Evolutionary conservation across 2,113 vertebrate species (phyloP).

Genomic region (Lichenostomus cassidix): DNA sequence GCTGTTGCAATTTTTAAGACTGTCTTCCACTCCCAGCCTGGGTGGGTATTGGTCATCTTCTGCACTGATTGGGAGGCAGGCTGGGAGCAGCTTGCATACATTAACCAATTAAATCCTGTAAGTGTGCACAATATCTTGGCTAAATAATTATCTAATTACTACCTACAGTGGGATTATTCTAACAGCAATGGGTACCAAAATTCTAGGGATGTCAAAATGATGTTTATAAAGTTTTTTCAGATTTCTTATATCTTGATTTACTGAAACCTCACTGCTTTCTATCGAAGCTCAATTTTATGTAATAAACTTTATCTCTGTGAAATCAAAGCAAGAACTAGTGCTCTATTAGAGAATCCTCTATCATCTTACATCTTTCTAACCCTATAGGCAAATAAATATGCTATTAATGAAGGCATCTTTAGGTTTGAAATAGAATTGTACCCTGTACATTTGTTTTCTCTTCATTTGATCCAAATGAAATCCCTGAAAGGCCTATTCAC

Average conservation of each 20-base stretch:
- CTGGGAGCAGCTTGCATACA: not conserved
- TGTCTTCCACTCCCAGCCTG: not conserved
- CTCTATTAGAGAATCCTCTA: not conserved
- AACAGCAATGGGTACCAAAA: not conserved
- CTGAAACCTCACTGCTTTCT: not conserved
- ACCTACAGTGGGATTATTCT: not conserved
- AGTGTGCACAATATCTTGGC: not conserved
- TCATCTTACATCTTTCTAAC: not conserved
- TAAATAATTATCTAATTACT: slow-evolving; percentile 4
- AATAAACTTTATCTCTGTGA: not conserved
- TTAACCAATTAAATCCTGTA: not conserved
- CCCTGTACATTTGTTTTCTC: not conserved
- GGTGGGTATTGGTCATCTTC: accelerated
- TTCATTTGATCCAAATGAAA: not conserved
- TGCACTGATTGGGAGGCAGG: not conserved
- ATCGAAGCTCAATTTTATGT: not conserved
- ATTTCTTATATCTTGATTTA: not conserved
- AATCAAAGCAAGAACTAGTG: not conserved
- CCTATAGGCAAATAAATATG: slow-evolving; percentile 3
- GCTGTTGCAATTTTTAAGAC: not conserved
- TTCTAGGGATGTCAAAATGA: not conserved
- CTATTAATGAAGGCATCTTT: not conserved
- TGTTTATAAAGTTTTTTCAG: not conserved
- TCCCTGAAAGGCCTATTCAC: not conserved
- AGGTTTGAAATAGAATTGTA: not conserved